Evolutionary conservation across 2,113 vertebrate species (phyloP), one percentile per base, ranked within the genome.

Genomic region (Epinephelus moara): DNA sequence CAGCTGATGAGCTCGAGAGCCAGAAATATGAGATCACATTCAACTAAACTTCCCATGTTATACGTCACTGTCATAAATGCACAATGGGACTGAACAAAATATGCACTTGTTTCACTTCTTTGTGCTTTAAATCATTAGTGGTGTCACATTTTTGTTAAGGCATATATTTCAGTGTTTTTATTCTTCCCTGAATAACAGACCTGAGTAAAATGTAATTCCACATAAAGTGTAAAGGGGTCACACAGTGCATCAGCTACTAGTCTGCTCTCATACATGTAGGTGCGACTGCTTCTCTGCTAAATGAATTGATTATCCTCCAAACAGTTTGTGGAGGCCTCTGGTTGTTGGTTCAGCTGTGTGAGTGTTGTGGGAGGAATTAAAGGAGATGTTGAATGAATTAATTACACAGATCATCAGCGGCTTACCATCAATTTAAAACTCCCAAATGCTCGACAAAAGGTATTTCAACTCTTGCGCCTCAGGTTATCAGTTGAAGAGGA

Each of bases 321-420:
- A 67, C 49, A 61, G 67, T 76, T 69, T 72, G 73, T 57, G 0
- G 17, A 83, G 67, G 70, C 17, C 69, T 83, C n/a, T 27, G 14
- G 23, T 52, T 92, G 77, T 84, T 89, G 80, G 70, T 85, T 90
- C 89, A 91, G 85, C 83, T 91, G 84, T 62, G 62, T 33, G 42
- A 4, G 61, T 72, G 56, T 42, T 71, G 55, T 45, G 59, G 70
- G 18, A 80, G 64, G 66, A 64, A 21, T 69, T 75, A 21, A 64
- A 63, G 62, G 45, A 77, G 45, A 80, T 78, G 72, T 79, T 79
- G 17, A 37, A 37, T 37, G 33, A 37, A 37, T 37, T 21, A 81
- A 74, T 85, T 80, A 77, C 76, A 84, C 57, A 66, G 71, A 84
- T 80, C 63, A 74, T 82, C 66, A 62, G 57, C 19, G 57, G 66